Percentiles rank a stretch among this genome's conserved stretches.
Evolutionary conservation across 2,113 vertebrate species (phyloP).

Genomic region (Collichthys lucidus): DNA sequence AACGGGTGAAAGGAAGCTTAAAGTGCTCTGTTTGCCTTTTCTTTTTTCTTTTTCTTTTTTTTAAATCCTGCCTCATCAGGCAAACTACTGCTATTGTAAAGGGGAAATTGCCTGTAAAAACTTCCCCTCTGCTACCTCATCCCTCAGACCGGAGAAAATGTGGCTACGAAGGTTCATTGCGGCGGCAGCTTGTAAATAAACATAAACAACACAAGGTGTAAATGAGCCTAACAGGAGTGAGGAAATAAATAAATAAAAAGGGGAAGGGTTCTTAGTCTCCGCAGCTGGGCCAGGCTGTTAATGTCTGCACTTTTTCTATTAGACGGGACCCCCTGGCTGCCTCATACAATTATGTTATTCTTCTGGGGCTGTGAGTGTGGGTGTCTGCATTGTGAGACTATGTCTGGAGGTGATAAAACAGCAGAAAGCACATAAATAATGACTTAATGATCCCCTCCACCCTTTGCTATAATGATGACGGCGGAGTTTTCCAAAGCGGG

Average conservation of each 20-base stretch:
- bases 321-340: slow-evolving; percentile 60
- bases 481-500: slow-evolving; percentile 64
- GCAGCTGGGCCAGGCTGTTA: slow-evolving; percentile 69
- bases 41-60: not conserved
- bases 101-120: slow-evolving; percentile 72
- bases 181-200: slow-evolving; percentile 66
- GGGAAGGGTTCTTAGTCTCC: slow-evolving; percentile 28
- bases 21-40: slow-evolving; percentile 32
- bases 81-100: slow-evolving; percentile 52
- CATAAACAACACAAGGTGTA: slow-evolving; percentile 69
- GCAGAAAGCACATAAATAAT: slow-evolving; percentile 82
- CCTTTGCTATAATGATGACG: slow-evolving; percentile 78
- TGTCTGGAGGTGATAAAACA: slow-evolving; percentile 81
- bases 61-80: slow-evolving; percentile 48
- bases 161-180: slow-evolving; percentile 39
- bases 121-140: slow-evolving; percentile 26
- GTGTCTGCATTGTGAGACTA: slow-evolving; percentile 72
- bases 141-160: slow-evolving; percentile 35
- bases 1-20: slow-evolving; percentile 21
- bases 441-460: slow-evolving; percentile 81
- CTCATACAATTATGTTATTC: slow-evolving; percentile 77
- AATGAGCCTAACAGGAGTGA: slow-evolving; percentile 46
- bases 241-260: slow-evolving; percentile 1
- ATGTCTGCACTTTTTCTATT: slow-evolving; percentile 72
- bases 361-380: slow-evolving; percentile 63